Evolutionary conservation across 2,113 vertebrate genomes (phyloP).

Genomic region (pig (Sus scrofa)): T2T-Sscrofa CM000813.6:155590001-155590500

Average conservation of each 20-base stretch:
- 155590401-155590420: conserved; percentile 41
- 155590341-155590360: conserved; percentile 56
- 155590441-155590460: background rate
- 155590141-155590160: background rate
- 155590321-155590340: conserved; percentile 40
- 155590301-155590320: background rate
- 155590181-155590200: background rate
- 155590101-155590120: conserved; percentile 17
- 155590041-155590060: conserved; percentile 1
- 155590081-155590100: background rate
- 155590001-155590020: background rate
- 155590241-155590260: conserved; percentile 57
- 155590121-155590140: background rate
- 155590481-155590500: background rate
- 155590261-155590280: conserved; percentile 25
- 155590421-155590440: conserved; percentile 21
- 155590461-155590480: background rate
- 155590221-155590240: conserved; percentile 4
- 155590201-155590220: conserved; percentile 46
- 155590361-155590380: conserved; percentile 48
- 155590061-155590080: conserved; percentile 54
- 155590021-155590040: conserved; percentile 63
- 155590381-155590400: conserved; percentile 51
- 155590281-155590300: background rate
- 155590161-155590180: conserved; percentile 35